Evolutionary conservation across 2,888 invertebrate genomes (phyloP).

Genomic region (Himalopsyche kuldschensis): DNA sequence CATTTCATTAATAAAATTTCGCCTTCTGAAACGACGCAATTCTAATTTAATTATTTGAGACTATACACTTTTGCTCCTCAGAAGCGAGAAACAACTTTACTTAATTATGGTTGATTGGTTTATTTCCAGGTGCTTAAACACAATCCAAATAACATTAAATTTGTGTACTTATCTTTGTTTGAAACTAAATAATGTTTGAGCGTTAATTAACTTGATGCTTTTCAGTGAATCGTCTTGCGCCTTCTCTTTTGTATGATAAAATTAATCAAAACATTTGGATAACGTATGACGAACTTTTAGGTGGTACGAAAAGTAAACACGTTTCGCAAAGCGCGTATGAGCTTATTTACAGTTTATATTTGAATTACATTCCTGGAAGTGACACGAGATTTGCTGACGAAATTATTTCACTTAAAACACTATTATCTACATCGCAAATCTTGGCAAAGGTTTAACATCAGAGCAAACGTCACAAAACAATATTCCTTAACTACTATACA

Average conservation of each 20-base stretch:
- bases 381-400: background rate
- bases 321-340: background rate
- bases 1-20: too few relatives aligned
- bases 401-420: constrained; percentile 3
- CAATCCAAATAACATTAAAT: background rate
- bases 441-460: background rate
- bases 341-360: constrained; percentile 7
- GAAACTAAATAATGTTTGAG: background rate
- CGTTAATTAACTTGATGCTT: background rate
- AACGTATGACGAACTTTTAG: background rate
- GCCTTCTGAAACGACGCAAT: background rate
- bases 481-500: background rate
- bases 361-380: background rate
- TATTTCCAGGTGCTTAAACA: constrained; percentile 1
- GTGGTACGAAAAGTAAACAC: background rate
- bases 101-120: background rate
- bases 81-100: background rate
- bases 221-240: background rate
- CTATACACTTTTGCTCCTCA: background rate
- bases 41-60: background rate
- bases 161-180: background rate
- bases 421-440: background rate
- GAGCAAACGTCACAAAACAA: background rate
- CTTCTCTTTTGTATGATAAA: background rate
- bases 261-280: background rate